phyloP scores from a whole-genome alignment of 1,140 invertebrate species.

The Ceratosolen solmsi region DNA sequence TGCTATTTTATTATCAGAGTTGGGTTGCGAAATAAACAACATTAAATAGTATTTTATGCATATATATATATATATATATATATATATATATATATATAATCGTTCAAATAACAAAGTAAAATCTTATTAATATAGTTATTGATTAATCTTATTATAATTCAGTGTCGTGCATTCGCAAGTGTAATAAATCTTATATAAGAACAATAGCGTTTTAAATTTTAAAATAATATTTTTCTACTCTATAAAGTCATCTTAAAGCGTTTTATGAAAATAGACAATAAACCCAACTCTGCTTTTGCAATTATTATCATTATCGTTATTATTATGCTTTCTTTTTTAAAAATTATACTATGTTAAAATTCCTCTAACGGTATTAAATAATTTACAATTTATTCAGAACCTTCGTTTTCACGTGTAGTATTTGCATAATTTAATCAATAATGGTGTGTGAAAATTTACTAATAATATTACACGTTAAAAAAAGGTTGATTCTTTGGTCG shows the following conservation, averaged over 20 bases:
- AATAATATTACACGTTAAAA: conserved; percentile 40
- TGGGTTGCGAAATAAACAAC: neutral
- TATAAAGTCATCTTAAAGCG: neutral
- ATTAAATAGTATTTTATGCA: neutral
- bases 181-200: neutral
- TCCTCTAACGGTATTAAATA: conserved; percentile 22
- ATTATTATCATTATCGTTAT: too few relatives aligned
- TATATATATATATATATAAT: neutral
- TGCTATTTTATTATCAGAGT: conserved; percentile 19
- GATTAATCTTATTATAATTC: too few relatives aligned
- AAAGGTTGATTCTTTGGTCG: conserved; percentile 68
- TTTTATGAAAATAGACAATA: neutral
- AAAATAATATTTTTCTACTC: neutral
- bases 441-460: conserved; percentile 19
- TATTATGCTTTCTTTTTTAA: conserved; percentile 2
- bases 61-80: neutral
- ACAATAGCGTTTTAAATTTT: neutral
- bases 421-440: conserved; percentile 23
- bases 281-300: conserved; percentile 34
- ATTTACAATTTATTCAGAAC: conserved; percentile 43
- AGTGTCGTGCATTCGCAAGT: too few relatives aligned
- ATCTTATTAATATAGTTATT: neutral
- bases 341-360: conserved; percentile 22
- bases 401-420: conserved; percentile 11
- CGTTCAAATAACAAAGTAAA: neutral